These are phyloP conservation scores for Periplaneta americana DNA, from an alignment of 1,140 invertebrate species.

Conservation along the genomic window DNA sequence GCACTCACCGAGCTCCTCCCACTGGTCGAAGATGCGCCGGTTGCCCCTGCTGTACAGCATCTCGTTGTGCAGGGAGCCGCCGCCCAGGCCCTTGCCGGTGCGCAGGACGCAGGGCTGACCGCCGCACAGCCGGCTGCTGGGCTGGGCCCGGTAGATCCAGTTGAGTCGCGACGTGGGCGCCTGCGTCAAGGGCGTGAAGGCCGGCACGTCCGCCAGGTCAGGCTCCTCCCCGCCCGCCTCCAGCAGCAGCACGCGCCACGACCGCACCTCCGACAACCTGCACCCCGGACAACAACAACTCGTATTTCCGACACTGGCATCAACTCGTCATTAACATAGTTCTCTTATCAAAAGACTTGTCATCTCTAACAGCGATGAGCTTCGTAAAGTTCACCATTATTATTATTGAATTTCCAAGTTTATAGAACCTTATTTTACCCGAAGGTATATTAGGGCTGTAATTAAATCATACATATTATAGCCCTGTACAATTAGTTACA, in stretches of 20 bases:
- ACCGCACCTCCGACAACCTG: slow-evolving; percentile 25
- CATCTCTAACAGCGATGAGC: too few species aligned
- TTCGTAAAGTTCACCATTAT: too few species aligned
- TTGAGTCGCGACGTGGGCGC: background rate
- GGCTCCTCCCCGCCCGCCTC: slow-evolving; percentile 33
- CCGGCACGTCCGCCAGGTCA: slow-evolving; percentile 20
- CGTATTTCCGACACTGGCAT: too few species aligned
- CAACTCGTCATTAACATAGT: too few species aligned
- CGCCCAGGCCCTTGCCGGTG: slow-evolving; percentile 45
- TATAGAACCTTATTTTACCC: too few species aligned
- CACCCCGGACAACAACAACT: too few species aligned
- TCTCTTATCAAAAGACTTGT: too few species aligned
- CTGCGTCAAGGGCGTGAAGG: background rate
- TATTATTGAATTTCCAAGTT: too few species aligned
- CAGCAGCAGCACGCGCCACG: slow-evolving; percentile 29
- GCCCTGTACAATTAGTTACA: too few species aligned
- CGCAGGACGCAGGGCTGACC: slow-evolving; percentile 33
- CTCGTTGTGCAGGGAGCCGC: slow-evolving; percentile 53
- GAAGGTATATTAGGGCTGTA: too few species aligned
- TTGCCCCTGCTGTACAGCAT: slow-evolving; percentile 62
- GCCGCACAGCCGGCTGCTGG: background rate
- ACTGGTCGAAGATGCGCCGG: slow-evolving; percentile 68
- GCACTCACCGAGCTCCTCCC: slow-evolving; percentile 49
- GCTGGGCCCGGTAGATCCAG: background rate
- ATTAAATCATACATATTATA: too few species aligned